phyloP scores from a whole-genome alignment of 2,797 vertebrate genomes.

The Brotogeris chrysoptera region DNA sequence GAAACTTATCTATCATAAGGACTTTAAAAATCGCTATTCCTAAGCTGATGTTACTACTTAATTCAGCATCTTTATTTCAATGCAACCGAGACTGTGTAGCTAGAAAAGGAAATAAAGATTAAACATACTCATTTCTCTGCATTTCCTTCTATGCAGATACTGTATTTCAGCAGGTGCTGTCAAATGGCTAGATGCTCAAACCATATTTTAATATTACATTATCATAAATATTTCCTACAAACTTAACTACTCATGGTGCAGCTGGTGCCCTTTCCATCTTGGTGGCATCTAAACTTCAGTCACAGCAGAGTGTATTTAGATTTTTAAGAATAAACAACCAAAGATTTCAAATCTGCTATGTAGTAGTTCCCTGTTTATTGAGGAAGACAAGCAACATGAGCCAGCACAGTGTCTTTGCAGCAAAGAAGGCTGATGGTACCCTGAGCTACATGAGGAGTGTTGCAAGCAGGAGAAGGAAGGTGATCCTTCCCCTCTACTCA shows the following conservation, averaged over 20 bases:
- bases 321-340: neutral
- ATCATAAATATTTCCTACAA: neutral
- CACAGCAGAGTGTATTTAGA: neutral
- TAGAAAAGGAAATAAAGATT: neutral
- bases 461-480: neutral
- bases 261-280: neutral
- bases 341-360: neutral
- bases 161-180: neutral
- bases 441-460: neutral
- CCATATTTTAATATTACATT: neutral
- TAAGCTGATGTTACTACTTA: neutral
- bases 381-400: neutral
- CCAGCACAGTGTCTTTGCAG: rapidly evolving
- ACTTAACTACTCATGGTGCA: neutral
- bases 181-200: neutral
- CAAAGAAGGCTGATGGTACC: neutral
- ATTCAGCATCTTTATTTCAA: neutral
- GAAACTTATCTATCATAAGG: neutral
- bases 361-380: neutral
- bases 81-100: neutral
- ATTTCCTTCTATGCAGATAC: neutral
- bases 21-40: neutral
- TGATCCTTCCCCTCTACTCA: neutral
- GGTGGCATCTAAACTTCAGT: neutral
- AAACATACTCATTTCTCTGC: neutral